Base-by-base conservation (phyloP, 2,113 vertebrate genomes). In the Erythrocercus mccallii region DNA sequence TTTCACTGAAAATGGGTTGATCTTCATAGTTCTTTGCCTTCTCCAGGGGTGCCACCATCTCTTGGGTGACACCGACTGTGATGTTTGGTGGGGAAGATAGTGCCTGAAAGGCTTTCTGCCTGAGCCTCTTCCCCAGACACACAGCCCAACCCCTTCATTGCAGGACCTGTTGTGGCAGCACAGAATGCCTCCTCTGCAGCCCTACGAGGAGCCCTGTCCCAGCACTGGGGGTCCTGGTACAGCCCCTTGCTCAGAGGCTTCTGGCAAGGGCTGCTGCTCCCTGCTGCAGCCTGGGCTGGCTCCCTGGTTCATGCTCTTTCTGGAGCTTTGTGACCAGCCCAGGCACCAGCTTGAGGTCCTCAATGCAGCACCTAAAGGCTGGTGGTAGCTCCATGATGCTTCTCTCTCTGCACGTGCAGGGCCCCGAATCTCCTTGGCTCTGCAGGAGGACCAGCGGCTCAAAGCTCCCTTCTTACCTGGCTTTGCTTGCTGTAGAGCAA, bases 91-190 rank as follows among this genome's bases (percentile, higher is more conserved):
- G 27, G 45, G 25, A 15, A 60, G 56, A 65, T 28, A 17, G 12
- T 51, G 47, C 56, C 15, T 1, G 6, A 57, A 35, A 19, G 12
- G 10, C 28, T 64, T 69, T 40, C 30, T 53, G 53, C 50, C 40
- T 61, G 45, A 56, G 14, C 62, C 19, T 51, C 15, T 61, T 66
- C 31, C n/a, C 42, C 42, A 44, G 21, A 37, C 2, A 15, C 30
- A 50, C 27, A 33, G 2, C 16, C 48, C 3, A 5, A 9, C 8
- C n/a, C 12, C 2, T 78, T 47, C 4, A 2, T 14, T 0, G 0
- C 40, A 65, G 56, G 30, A 50, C 19, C 20, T 12, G 22, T 42
- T 45, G 8, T 58, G 50, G 51, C 18, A 47, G 40, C 44, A 40
- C 38, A 57, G 42, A 30, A 23, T 6, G 2, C 19, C 30, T 83